Base-by-base conservation (phyloP, 2,888 invertebrate genomes). In the Napeogenes inachia region DNA sequence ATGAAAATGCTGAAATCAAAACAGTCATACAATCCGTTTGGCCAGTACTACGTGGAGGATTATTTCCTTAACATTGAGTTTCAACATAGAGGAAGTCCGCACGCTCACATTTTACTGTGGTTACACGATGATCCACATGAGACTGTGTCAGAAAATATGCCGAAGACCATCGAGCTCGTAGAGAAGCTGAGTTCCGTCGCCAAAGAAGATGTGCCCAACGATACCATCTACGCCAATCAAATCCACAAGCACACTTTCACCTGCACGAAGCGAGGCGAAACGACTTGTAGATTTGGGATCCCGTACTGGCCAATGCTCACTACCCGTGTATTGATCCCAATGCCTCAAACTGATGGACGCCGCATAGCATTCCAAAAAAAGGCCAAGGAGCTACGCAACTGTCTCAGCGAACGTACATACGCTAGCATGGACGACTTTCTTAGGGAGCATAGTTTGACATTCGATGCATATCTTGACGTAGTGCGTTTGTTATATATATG, bases 81-180 rank as follows among this genome's bases (percentile, higher is more conserved):
- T 57, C 80, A 81, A 62, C 77, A 81, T 70, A 66, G 73, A 61
- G 83, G 80, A 66, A 81, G 81, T 64, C 80, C 82, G 0, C 79
- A 77, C 63, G 81, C 80, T 10, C 82, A 83, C 50, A 78, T 81
- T 70, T 71, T 84, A 45, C 4, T 83, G 65, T 85, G 82, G 83
- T 71, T 84, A 12, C 68, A 79, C 54, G 56, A 80, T 56, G 82
- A 74, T 56, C 81, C 81, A 70, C 72, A 33, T 59, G 76, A 78
- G 61, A 45, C 72, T 57, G 68, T 66, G 72, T 76, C 70, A 32
- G 75, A 74, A 72, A 73, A 74, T 73, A 77, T 75, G 73, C 72
- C 73, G 64, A 74, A 2, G 45, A 75, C 75, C 67, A 75, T 78
- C 55, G 69, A 75, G 4, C 73, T 78, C 66, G 70, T 79, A 57